Evolutionary conservation across 2,113 vertebrate genomes (phyloP), one percentile per base, ranked within the genome.

Genomic region (Electrona antarctica): DNA sequence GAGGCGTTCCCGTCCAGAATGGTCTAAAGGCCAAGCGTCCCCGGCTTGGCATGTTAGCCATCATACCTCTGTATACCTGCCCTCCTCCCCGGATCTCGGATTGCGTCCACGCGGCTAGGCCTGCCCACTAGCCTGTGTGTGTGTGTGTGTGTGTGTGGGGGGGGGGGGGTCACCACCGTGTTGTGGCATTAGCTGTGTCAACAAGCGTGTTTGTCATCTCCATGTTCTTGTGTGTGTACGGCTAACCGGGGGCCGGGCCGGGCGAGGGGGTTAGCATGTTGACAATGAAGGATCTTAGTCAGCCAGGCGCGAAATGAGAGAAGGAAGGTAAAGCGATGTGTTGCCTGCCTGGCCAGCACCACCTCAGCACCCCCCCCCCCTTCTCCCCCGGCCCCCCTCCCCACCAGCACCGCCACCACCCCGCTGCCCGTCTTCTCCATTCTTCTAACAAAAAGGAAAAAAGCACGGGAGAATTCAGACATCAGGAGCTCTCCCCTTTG

Each of bases 251-350:
- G 75, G 72, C 74, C 21, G 21, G 21, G 21, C 67, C 62, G 71
- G 71, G 66, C 61, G 74, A 13, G 5, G 76, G 79, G 84, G 71
- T 79, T 85, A 82, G 77, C 69, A 76, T 81, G 85, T 81, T 83
- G 88, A 85, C 81, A 81, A 82, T 88, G 88, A 91, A 91, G 89
- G 85, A 89, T 89, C 68, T 84, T 80, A 73, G 77, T 81, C 80
- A 82, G 67, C 74, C 70, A 83, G 74, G 89, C 86, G 78, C 71
- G 82, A 90, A 90, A 92, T 84, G 72, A 90, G 82, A 88, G 74
- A 73, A 83, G 77, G 78, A 86, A 81, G 78, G 75, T 77, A 78
- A 83, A 41, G 33, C 33, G 33, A 75, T 66, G 78, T 21, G 21
- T 21, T 21, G 21, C 2, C 85, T 82, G 73, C 71, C 73, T 51